phyloP scores from a whole-genome alignment of 2,113 vertebrate genomes.

The Leucoraja erinaceus region DNA sequence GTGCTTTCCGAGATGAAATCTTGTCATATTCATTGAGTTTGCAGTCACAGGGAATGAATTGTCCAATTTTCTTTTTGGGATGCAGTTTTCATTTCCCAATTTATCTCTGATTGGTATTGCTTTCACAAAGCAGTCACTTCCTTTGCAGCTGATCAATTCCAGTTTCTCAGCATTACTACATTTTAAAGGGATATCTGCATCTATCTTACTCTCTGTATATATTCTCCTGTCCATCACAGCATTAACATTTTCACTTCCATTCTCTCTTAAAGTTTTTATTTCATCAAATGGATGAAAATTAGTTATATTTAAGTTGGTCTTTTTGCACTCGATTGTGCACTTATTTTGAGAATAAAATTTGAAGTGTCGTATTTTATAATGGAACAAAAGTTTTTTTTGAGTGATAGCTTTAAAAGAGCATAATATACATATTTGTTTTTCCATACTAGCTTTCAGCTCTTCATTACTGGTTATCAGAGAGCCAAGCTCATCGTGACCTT shows the following conservation, averaged over 20 bases:
- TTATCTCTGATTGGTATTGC: background rate
- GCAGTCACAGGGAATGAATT: background rate
- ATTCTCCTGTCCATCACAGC: background rate
- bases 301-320: background rate
- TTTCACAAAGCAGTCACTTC: background rate
- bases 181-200: background rate
- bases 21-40: background rate
- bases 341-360: slow-evolving; percentile 26
- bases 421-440: slow-evolving; percentile 12
- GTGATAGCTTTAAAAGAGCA: slow-evolving; percentile 19
- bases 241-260: background rate
- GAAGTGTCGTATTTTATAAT: slow-evolving; percentile 24
- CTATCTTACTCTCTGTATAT: background rate
- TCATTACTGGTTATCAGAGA: background rate
- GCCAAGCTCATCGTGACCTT: background rate
- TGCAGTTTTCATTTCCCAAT: background rate
- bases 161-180: background rate
- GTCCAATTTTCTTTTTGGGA: background rate
- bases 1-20: background rate
- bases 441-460: slow-evolving; percentile 24
- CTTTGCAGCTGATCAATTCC: background rate
- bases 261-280: background rate
- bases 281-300: slow-evolving; percentile 26
- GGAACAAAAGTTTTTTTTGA: slow-evolving; percentile 32
- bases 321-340: slow-evolving; percentile 18